Percentiles rank a stretch among this genome's conserved stretches.
Evolutionary conservation across 2,113 vertebrate genomes (phyloP).

Genomic region (Setophaga petechia): DNA sequence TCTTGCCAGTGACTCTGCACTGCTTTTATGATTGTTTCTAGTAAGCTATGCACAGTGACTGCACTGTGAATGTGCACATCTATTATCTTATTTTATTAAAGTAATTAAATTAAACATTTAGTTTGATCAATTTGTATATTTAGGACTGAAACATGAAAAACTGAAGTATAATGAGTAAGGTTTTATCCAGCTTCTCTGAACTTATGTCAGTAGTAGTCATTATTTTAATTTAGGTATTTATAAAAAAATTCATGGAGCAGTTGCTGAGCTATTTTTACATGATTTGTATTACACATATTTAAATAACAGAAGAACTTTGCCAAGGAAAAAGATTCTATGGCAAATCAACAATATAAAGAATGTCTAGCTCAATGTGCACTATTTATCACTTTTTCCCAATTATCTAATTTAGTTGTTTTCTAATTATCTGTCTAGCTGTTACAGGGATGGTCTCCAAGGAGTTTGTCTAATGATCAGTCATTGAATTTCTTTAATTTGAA

Average conservation of each 20-base stretch:
- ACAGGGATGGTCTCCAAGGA: conserved; percentile 32
- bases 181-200: not conserved
- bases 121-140: not conserved
- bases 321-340: not conserved
- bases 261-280: not conserved
- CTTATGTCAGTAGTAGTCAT: not conserved
- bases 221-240: not conserved
- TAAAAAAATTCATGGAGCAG: not conserved
- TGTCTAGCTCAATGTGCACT: not conserved
- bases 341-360: not conserved
- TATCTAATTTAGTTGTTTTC: not conserved
- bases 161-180: not conserved
- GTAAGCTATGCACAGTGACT: not conserved
- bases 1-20: not conserved
- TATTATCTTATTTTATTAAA: not conserved
- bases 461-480: not conserved
- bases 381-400: not conserved
- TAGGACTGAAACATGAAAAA: not conserved
- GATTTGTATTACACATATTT: not conserved
- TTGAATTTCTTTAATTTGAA: conserved; percentile 65
- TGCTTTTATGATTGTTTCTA: not conserved
- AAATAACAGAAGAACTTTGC: not conserved
- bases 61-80: not conserved
- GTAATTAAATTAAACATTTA: not conserved
- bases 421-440: not conserved